phyloP scores from a whole-genome alignment of 2,113 vertebrate genomes.

The Agapornis roseicollis region DNA sequence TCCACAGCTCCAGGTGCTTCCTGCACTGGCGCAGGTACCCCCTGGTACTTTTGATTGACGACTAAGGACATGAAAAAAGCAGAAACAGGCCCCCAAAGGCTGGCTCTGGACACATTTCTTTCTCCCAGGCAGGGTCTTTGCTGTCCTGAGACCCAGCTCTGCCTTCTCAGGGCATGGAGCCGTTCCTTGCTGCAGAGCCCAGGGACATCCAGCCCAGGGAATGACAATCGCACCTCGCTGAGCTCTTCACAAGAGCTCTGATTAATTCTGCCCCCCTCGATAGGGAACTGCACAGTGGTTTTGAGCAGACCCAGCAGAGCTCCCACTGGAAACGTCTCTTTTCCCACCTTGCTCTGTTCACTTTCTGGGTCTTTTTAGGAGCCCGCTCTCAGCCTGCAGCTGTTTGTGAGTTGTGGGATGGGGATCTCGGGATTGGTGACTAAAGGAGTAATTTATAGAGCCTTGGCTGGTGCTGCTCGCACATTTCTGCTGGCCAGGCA shows the following conservation, averaged over 20 bases:
- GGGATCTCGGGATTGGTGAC: background rate
- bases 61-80: background rate
- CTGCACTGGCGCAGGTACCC: background rate
- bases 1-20: background rate
- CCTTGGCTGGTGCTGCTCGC: background rate
- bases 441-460: conserved; percentile 9
- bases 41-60: background rate
- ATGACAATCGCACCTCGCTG: background rate
- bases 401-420: background rate
- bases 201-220: background rate
- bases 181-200: background rate
- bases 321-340: fast-evolving
- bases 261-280: background rate
- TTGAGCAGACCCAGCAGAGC: background rate
- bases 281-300: fast-evolving
- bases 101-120: fast-evolving
- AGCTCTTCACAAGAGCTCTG: background rate
- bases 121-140: background rate
- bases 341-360: background rate
- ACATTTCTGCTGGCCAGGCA: background rate
- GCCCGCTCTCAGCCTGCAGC: conserved; percentile 11
- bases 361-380: background rate
- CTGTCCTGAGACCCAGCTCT: background rate
- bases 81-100: background rate
- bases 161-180: background rate